Percentiles rank a stretch among this genome's conserved stretches.
These are phyloP conservation scores for Delia radicum DNA, from an alignment of 1,140 invertebrate species.

Conservation along the genomic window DNA sequence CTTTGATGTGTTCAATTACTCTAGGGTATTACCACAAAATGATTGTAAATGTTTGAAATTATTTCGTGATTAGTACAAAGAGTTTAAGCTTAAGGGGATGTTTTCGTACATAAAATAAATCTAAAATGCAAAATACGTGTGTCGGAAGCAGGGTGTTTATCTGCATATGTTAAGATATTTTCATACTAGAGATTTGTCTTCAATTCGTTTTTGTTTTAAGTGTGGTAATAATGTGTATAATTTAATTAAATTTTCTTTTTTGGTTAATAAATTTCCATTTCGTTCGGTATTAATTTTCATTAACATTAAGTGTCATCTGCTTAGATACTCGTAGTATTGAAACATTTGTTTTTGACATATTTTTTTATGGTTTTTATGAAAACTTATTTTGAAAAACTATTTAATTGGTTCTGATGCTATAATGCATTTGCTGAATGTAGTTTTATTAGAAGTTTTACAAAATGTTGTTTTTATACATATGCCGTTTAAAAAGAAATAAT, in stretches of 20 bases:
- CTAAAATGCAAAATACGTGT: background rate
- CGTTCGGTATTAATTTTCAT: background rate
- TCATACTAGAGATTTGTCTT: background rate
- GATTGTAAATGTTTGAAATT: slow-evolving; percentile 23
- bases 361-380: background rate
- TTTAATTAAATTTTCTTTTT: slow-evolving; percentile 16
- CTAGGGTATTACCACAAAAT: slow-evolving; percentile 17
- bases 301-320: background rate
- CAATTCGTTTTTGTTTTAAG: background rate
- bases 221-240: background rate
- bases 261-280: background rate
- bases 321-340: background rate
- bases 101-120: background rate
- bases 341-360: background rate
- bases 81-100: slow-evolving; percentile 9
- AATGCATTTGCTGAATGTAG: no score
- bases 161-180: slow-evolving; percentile 5
- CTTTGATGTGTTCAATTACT: slow-evolving; percentile 24
- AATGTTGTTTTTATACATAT: no score
- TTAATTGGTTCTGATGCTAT: no score
- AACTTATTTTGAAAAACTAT: no score
- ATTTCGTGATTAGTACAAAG: slow-evolving; percentile 22
- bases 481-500: no score
- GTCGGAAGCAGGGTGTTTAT: slow-evolving; percentile 6
- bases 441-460: no score